Evolutionary conservation across 2,888 invertebrate species (phyloP).

Genomic region (Hypercompe scribonia): DNA sequence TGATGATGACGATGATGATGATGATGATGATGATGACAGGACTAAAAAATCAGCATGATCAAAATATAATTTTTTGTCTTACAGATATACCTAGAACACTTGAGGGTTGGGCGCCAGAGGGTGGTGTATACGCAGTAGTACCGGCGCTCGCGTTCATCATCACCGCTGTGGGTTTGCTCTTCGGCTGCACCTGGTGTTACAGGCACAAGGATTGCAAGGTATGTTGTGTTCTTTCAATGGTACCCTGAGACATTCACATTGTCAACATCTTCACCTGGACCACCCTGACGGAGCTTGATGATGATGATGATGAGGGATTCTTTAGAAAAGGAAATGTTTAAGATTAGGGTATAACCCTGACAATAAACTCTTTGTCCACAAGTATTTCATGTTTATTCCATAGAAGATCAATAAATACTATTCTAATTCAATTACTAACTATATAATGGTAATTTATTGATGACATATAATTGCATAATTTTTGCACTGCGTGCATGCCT

Average conservation of each 20-base stretch:
- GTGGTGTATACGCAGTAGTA: slow-evolving; percentile 68
- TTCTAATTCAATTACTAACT: neutral
- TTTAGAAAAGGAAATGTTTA: neutral
- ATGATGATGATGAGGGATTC: too few relatives aligned
- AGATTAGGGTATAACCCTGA: neutral
- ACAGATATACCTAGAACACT: slow-evolving; percentile 62
- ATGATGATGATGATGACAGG: too few relatives aligned
- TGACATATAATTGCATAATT: neutral
- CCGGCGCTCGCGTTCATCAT: slow-evolving; percentile 80
- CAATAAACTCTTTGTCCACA: neutral
- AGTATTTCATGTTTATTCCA: neutral
- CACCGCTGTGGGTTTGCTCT: slow-evolving; percentile 74
- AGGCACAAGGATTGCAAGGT: slow-evolving; percentile 83
- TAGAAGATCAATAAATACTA: neutral
- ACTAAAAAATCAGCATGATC: too few relatives aligned
- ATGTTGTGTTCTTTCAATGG: too few relatives aligned
- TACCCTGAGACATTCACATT: too few relatives aligned
- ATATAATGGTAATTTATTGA: too few relatives aligned
- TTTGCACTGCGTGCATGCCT: neutral
- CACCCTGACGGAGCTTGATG: too few relatives aligned
- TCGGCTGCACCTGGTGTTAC: slow-evolving; percentile 85
- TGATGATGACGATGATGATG: too few relatives aligned
- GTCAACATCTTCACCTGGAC: too few relatives aligned
- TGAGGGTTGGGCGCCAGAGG: slow-evolving; percentile 67
- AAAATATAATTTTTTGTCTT: neutral